A percentile compares a stretch with the other conserved stretches of the same genome.
These are phyloP conservation scores for Probosciger aterrimus DNA, from an alignment of 2,113 vertebrate species.

Conservation along the genomic window DNA sequence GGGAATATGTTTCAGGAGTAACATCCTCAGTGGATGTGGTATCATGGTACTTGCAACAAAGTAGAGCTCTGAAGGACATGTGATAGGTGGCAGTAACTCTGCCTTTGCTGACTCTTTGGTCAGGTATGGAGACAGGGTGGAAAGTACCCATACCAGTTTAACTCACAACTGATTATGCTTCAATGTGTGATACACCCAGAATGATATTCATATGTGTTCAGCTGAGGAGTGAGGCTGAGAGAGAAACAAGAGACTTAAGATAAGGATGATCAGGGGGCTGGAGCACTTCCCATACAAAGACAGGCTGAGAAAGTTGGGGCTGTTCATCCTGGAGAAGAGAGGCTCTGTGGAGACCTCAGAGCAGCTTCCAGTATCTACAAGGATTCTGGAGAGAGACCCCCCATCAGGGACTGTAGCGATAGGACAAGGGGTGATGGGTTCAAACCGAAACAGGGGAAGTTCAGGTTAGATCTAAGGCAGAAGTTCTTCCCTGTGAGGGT, in stretches of 20 bases:
- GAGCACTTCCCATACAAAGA: too few relatives aligned
- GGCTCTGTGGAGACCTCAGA: too few relatives aligned
- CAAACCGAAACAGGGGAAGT: too few relatives aligned
- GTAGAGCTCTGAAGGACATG: not conserved
- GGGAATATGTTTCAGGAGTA: not conserved
- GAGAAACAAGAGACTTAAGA: not conserved
- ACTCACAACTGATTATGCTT: not conserved
- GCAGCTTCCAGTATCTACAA: too few relatives aligned
- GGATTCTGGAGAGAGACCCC: too few relatives aligned
- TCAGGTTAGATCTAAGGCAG: too few relatives aligned
- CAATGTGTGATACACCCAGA: not conserved
- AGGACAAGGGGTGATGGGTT: too few relatives aligned
- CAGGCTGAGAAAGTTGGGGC: too few relatives aligned
- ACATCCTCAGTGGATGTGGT: not conserved
- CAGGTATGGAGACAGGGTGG: not conserved
- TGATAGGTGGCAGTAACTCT: accelerated
- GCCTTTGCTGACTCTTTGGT: not conserved
- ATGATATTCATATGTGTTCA: not conserved
- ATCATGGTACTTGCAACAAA: not conserved
- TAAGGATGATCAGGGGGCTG: not conserved
- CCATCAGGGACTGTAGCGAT: too few relatives aligned
- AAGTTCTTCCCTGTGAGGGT: too few relatives aligned
- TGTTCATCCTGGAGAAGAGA: too few relatives aligned
- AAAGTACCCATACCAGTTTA: not conserved
- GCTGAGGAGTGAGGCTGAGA: not conserved